Base-by-base conservation (phyloP, 2,888 invertebrate species). In the Encarsia formosa region DNA sequence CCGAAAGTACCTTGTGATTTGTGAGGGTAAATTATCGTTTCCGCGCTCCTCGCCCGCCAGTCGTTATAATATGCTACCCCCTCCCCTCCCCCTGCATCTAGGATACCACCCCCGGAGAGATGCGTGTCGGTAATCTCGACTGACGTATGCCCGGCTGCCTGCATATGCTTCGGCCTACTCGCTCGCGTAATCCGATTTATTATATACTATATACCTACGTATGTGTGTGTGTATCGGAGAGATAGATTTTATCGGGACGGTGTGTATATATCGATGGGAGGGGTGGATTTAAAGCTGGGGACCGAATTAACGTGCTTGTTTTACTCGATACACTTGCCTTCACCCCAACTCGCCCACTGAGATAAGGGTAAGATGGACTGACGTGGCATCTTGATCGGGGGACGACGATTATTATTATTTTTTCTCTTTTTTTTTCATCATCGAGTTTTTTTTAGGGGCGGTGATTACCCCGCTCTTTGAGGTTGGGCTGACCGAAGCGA, bases 141-240 rank as follows among this genome's bases (percentile, higher is more conserved):
- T 9, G 35, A 43, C 5, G 44, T 20, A 38, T 44, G 20, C 44
- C 15, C 22, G 18, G n/a, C n/a, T n/a, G n/a, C n/a, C n/a, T 61
- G 52, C 45, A 58, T 61, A 45, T 57, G 57, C 60, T 53, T 65
- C 67, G 63, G 65, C 56, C 62, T 58, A 56, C 23, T 47, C 29
- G 49, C 32, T 59, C 57, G 49, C 52, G 61, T 73, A 73, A 73
- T 73, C 73, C 70, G 73, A 73, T 73, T 73, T 73, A 73, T 73
- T 67, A 65, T 68, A 69, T 65, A 61, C 44, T 61, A 19, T 15
- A 37, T 13, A 18, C 19, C 8, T 19, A 13, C 15, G 5, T 34
- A 34, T 34, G n/a, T 23, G n/a, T 39, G 23, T 18, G 13, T 41
- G 26, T 26, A 64, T 69, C 66, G 37, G 26, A 26, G 26, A 11